phyloP scores from a whole-genome alignment of 2,113 vertebrate genomes.

The Dromas ardeola region DNA sequence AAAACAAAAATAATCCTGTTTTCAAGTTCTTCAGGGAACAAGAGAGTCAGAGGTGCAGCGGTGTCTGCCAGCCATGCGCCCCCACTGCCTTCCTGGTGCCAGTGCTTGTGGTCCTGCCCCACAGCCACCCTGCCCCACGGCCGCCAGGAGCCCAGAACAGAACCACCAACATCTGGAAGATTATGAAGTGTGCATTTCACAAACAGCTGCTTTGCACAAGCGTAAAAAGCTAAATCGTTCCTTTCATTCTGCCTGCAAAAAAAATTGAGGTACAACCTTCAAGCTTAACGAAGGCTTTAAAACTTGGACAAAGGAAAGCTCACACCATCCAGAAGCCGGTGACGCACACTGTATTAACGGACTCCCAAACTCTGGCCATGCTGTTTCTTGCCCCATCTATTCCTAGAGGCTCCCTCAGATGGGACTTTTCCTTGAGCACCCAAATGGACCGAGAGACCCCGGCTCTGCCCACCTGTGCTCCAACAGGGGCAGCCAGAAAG shows the following conservation, averaged over 20 bases:
- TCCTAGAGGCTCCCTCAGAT: neutral
- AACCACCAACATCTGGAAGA: neutral
- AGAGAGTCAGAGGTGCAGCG: neutral
- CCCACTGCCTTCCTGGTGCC: neutral
- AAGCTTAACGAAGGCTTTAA: neutral
- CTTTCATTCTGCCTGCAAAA: neutral
- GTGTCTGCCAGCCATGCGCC: neutral
- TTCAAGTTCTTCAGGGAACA: neutral
- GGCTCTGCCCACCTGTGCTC: fast-evolving
- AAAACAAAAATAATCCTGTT: neutral
- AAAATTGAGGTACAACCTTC: neutral
- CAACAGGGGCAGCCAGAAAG: neutral
- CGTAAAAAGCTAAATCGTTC: fast-evolving
- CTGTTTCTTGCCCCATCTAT: fast-evolving
- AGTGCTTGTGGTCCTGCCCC: neutral
- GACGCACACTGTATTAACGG: fast-evolving
- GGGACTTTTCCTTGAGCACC: neutral
- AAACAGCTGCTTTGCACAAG: neutral
- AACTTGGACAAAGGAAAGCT: neutral
- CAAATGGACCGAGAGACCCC: neutral
- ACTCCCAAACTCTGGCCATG: neutral
- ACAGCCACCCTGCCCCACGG: fast-evolving
- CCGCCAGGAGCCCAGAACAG: neutral
- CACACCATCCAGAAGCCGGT: no score
- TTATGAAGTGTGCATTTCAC: fast-evolving